A percentile compares a stretch with the other conserved stretches of the same genome.
Conservation (phyloP, 1,140 invertebrate genomes). For the Drusus annulatus region DNA sequence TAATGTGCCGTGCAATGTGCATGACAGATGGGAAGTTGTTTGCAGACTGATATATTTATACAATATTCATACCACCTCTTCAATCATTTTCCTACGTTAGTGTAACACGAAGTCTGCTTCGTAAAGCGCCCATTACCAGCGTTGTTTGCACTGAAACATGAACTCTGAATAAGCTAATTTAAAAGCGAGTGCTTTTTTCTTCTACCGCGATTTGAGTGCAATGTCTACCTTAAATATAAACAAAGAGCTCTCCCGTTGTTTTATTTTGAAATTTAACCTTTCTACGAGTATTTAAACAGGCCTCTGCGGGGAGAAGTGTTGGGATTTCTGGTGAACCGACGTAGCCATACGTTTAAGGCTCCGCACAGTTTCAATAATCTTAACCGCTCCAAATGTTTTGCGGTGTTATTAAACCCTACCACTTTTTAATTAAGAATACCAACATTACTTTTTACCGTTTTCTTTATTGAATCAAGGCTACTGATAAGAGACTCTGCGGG, state of each 20-base stretch:
- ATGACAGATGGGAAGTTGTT: neutral
- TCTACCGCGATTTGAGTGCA: neutral
- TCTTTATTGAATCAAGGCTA: too few species aligned
- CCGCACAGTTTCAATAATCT: neutral
- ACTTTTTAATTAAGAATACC: too few species aligned
- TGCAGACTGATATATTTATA: neutral
- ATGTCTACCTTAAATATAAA: slow-evolving; percentile 13
- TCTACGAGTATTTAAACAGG: slow-evolving; percentile 20
- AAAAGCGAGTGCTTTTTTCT: slow-evolving; percentile 35
- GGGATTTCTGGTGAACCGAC: too few species aligned
- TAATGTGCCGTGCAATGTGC: neutral
- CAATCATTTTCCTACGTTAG: slow-evolving; percentile 1
- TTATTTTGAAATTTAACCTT: slow-evolving; percentile 5
- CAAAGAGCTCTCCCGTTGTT: neutral
- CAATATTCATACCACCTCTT: neutral
- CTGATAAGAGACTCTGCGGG: too few species aligned
- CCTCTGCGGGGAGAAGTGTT: neutral
- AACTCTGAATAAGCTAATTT: slow-evolving; percentile 40
- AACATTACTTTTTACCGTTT: too few species aligned
- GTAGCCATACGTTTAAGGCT: neutral
- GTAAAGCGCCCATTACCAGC: slow-evolving; percentile 7
- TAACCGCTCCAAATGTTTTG: too few species aligned
- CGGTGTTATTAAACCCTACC: too few species aligned
- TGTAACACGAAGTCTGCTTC: neutral
- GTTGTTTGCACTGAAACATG: slow-evolving; percentile 33